Evolutionary conservation across 92 coral and sea anemone species (phyloP), one percentile per base, ranked within the genome.

Genomic region (Umimayanthus chanpuru): DNA sequence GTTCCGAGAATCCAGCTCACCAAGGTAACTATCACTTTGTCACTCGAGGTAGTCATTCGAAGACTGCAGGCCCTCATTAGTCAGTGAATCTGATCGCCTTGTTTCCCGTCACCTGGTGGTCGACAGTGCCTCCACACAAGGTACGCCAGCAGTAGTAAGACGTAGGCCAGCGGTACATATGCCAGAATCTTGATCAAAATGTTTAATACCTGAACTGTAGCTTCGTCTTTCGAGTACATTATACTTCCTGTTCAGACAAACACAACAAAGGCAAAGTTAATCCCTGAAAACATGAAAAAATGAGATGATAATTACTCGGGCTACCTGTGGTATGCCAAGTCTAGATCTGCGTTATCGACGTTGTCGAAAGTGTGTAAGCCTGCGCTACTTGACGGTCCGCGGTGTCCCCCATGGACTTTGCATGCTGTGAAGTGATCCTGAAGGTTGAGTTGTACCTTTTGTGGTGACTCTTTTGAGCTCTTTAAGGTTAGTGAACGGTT

Each of bases 111-210:
- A 15, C 6, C n/a, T 32, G 20, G 65, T 14, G 32, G 40, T 43
- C 20, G 26, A 40, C 12, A n/a, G 55, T 50, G 74, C 44, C 40
- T 67, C 76, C 77, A 67, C 32, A 70, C 39, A 10, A 43, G 58
- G 30, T 16, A 20, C 58, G 64, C 40, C 86, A 82, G 86, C n/a
- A 82, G 40, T n/a, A 82, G 7, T 6, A 67, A 40, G 38, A 26
- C 76, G 41, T 66, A 67, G 61, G 39, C 36, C 77, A 82, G 86
- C 58, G 86, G 86, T 40, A 65, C 76, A 82, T 82, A 82, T 41
- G 86, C 86, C 75, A 82, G 43, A n/a, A 82, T 43, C 1, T 66
- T 23, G 55, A 82, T 82, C 58, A 82, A 70, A 23, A 39, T 15
- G 2, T 82, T 21, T 12, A 82, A 44, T 40, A 66, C 86, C 29